phyloP scores from a whole-genome alignment of 2,888 invertebrate species.

The Drosophila putrida region DNA sequence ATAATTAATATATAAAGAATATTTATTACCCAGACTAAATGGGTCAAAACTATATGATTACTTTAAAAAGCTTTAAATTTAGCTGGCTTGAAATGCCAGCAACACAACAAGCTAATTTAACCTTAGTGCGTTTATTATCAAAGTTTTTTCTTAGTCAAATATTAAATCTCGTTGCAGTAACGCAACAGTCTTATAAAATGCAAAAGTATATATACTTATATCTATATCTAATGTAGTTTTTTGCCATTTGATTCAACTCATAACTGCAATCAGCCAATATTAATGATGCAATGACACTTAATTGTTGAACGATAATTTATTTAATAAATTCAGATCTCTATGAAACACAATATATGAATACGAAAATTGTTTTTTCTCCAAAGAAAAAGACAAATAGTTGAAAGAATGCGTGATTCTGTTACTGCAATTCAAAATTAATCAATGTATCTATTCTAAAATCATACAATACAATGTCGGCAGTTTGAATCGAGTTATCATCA shows the following conservation, averaged over 20 bases:
- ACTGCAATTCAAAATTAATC: constrained; percentile 6
- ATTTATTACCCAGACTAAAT: constrained; percentile 31
- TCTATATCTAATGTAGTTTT: constrained; percentile 63
- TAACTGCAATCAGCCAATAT: constrained; percentile 34
- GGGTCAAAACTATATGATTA: constrained; percentile 55
- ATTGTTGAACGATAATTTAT: constrained; percentile 66
- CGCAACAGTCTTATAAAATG: constrained; percentile 38
- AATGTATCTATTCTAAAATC: constrained; percentile 1
- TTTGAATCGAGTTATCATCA: constrained; percentile 19
- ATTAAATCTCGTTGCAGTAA: constrained; percentile 53
- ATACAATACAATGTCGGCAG: constrained; percentile 30
- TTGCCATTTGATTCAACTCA: constrained; percentile 55
- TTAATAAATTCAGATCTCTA: constrained; percentile 30
- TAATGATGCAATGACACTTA: constrained; percentile 29
- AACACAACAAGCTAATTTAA: constrained; percentile 63
- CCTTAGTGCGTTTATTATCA: constrained; percentile 73
- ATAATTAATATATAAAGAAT: constrained; percentile 38
- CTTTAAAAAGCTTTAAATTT: constrained; percentile 49
- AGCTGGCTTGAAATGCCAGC: constrained; percentile 9
- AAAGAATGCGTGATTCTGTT: constrained; percentile 66
- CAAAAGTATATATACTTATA: constrained; percentile 10
- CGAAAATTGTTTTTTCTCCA: constrained; percentile 38
- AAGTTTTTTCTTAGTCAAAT: constrained; percentile 62
- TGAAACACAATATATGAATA: constrained; percentile 37
- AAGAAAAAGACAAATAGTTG: constrained; percentile 4